A percentile compares a stretch with the other conserved stretches of the same genome.
These are phyloP conservation scores for Parus major DNA, from an alignment of 2,113 vertebrate species.

Conservation along the genomic window DNA sequence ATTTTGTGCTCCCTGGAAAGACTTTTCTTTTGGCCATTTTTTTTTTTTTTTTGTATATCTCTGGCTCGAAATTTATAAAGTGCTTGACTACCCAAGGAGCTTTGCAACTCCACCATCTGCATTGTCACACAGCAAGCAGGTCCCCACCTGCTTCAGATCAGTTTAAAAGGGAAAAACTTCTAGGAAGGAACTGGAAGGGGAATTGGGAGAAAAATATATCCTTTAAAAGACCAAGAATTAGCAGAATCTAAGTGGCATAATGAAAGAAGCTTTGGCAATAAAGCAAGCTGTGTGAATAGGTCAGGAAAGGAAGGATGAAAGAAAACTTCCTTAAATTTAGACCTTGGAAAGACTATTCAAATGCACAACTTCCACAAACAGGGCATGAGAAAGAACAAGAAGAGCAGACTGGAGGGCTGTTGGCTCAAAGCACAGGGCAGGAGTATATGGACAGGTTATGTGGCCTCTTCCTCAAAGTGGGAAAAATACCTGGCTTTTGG, in stretches of 20 bases:
- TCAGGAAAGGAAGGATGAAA: background rate
- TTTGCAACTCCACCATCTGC: background rate
- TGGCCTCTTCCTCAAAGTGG: fast-evolving
- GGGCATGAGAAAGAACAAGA: background rate
- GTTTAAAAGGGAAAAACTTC: background rate
- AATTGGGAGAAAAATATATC: background rate
- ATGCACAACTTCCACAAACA: background rate
- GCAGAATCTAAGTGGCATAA: background rate
- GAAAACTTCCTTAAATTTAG: background rate
- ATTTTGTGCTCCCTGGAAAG: background rate
- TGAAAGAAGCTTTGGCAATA: background rate
- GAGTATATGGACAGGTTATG: background rate
- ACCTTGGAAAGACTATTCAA: background rate
- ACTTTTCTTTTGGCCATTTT: background rate
- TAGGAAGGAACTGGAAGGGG: background rate
- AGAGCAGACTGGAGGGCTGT: background rate
- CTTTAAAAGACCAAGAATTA: background rate
- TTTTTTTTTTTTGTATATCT: background rate
- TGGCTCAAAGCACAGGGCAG: background rate
- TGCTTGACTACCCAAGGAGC: background rate
- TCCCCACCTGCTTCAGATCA: background rate
- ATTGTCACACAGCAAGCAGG: fast-evolving
- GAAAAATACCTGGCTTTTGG: background rate
- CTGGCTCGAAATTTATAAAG: background rate
- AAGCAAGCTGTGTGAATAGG: background rate